phyloP scores from a whole-genome alignment of 2,888 invertebrate genomes.

The Rhimphoctona megacephalus region DNA sequence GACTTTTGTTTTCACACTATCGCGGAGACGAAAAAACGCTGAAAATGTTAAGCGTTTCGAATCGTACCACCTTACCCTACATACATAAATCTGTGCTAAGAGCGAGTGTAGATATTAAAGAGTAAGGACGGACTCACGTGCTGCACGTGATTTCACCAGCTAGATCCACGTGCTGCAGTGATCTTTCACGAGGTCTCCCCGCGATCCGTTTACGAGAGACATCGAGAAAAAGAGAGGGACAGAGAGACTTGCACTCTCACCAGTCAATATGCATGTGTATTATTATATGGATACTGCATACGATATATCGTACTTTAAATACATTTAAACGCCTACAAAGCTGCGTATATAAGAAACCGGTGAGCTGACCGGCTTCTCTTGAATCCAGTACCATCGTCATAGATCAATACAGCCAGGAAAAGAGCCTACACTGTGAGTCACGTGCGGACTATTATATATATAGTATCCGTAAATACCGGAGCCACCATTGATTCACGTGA shows the following conservation, averaged over 20 bases:
- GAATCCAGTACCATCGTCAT: conserved; percentile 39
- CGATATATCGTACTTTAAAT: conserved; percentile 30
- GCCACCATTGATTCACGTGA: conserved; percentile 77
- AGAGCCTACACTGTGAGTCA: conserved; percentile 65
- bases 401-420: conserved; percentile 58
- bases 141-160: conserved; percentile 81
- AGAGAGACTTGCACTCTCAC: conserved; percentile 44
- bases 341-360: conserved; percentile 35
- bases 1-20: not conserved
- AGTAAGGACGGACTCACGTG: conserved; percentile 78
- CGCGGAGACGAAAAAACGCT: not conserved
- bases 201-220: conserved; percentile 45
- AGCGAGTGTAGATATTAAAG: conserved; percentile 36
- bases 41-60: conserved; percentile 7
- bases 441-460: conserved; percentile 54
- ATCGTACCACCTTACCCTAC: conserved; percentile 12
- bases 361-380: conserved; percentile 35
- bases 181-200: conserved; percentile 61
- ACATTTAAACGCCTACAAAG: conserved; percentile 41
- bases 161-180: conserved; percentile 75
- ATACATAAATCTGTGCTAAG: conserved; percentile 29
- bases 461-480: conserved; percentile 58
- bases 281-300: conserved; percentile 3
- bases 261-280: conserved; percentile 4
- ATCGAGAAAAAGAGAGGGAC: not conserved